A percentile compares a stretch with the other conserved stretches of the same genome.
phyloP scores from a whole-genome alignment of 1,140 invertebrate genomes.

The Andricus grossulariae region DNA sequence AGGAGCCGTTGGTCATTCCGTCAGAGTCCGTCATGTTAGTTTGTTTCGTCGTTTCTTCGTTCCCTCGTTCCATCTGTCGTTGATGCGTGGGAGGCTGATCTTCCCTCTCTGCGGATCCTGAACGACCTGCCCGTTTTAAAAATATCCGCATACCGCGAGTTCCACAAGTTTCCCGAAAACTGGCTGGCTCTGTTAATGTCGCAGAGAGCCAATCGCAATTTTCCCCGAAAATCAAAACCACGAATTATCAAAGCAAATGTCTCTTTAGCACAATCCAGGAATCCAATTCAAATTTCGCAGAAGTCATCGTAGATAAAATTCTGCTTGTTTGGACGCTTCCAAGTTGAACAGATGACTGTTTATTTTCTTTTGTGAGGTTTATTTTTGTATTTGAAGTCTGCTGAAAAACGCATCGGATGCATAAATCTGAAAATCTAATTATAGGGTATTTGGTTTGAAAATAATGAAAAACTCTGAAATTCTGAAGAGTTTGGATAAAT shows the following conservation, averaged over 20 bases:
- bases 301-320: neutral
- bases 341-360: neutral
- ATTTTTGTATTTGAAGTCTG: neutral
- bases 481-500: too few relatives aligned
- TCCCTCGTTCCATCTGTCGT: slow-evolving; percentile 22
- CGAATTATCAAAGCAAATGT: neutral
- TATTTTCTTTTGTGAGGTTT: neutral
- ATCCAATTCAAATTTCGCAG: too few relatives aligned
- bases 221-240: neutral
- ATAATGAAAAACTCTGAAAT: too few relatives aligned
- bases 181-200: slow-evolving; percentile 18
- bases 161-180: slow-evolving; percentile 36
- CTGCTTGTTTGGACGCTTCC: too few relatives aligned
- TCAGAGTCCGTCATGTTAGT: slow-evolving; percentile 56
- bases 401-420: neutral
- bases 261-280: too few relatives aligned
- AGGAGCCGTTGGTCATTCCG: slow-evolving; percentile 67
- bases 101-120: slow-evolving; percentile 12
- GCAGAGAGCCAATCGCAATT: neutral
- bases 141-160: slow-evolving; percentile 55
- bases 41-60: slow-evolving; percentile 50
- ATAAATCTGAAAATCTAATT: neutral
- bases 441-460: too few relatives aligned
- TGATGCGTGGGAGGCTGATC: slow-evolving; percentile 48
- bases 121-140: slow-evolving; percentile 52